Percentiles rank a stretch among this genome's conserved stretches.
These are phyloP conservation scores for Neotoxoptera formosana DNA, from an alignment of 1,140 invertebrate genomes.

Conservation along the genomic window DNA sequence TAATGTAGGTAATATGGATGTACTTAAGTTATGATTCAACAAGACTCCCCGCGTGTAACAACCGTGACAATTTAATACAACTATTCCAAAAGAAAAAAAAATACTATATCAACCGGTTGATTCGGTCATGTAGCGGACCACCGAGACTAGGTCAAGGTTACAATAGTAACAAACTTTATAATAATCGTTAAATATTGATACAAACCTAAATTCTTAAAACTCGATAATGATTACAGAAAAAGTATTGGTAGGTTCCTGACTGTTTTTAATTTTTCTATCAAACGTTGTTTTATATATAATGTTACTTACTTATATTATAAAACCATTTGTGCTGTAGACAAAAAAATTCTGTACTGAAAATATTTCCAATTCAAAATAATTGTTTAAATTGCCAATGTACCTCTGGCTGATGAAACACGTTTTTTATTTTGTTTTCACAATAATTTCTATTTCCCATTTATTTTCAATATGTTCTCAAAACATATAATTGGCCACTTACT, in stretches of 20 bases:
- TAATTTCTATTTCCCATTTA: neutral
- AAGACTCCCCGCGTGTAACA: neutral
- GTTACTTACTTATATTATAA: neutral
- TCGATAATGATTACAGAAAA: neutral
- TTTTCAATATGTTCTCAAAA: neutral
- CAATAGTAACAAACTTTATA: slow-evolving; percentile 8
- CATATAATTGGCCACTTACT: neutral
- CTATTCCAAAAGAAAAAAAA: neutral
- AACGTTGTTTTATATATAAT: neutral
- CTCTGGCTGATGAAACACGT: neutral
- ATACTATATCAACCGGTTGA: slow-evolving; percentile 51
- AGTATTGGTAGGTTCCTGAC: neutral
- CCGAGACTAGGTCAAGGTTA: slow-evolving; percentile 54
- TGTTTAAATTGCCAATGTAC: too few relatives aligned
- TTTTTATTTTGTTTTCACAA: slow-evolving; percentile 6
- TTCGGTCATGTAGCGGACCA: slow-evolving; percentile 55
- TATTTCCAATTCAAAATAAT: slow-evolving; percentile 7
- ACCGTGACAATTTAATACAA: neutral
- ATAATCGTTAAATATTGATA: neutral
- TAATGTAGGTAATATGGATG: neutral
- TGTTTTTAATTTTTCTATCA: neutral
- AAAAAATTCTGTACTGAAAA: neutral
- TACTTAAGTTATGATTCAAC: neutral
- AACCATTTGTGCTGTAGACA: neutral
- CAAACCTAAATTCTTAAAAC: neutral